Percentiles rank a stretch among this genome's conserved stretches.
phyloP scores from a whole-genome alignment of 2,113 vertebrate genomes.

The Morone chrysops region DNA sequence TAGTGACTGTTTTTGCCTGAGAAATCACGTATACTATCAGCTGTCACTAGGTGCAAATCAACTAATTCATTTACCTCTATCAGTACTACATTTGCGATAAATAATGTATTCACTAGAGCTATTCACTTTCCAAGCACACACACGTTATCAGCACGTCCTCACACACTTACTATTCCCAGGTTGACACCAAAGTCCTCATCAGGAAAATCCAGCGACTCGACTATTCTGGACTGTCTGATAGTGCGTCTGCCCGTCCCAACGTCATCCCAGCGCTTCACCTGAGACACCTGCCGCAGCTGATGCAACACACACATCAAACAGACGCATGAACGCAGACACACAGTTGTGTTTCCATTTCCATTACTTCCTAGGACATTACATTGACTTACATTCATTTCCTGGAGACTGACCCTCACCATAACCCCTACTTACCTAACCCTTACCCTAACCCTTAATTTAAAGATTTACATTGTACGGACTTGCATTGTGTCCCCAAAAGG shows the following conservation, averaged over 20 bases:
- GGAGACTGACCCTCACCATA: too few relatives aligned
- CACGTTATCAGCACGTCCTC: neutral
- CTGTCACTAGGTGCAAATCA: neutral
- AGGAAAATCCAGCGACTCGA: slow-evolving; percentile 79
- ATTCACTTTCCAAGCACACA: neutral
- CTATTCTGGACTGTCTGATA: slow-evolving; percentile 74
- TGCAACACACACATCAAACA: slow-evolving; percentile 38
- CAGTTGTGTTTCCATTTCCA: too few relatives aligned
- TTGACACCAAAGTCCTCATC: slow-evolving; percentile 83
- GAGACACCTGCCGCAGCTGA: slow-evolving; percentile 84
- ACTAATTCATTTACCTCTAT: neutral
- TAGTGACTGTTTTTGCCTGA: neutral
- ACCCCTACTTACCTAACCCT: too few relatives aligned
- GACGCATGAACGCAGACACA: neutral
- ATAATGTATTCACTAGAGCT: too few relatives aligned
- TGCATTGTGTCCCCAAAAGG: too few relatives aligned
- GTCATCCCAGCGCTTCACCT: slow-evolving; percentile 82
- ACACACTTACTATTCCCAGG: slow-evolving; percentile 82
- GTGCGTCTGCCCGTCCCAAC: slow-evolving; percentile 70
- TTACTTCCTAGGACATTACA: too few relatives aligned
- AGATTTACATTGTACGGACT: too few relatives aligned
- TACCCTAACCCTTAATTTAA: too few relatives aligned
- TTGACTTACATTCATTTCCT: too few relatives aligned
- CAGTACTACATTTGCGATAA: neutral
- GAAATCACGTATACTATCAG: neutral